Base-by-base conservation (phyloP, 2,888 invertebrate species). In the Ophion slaviceki region DNA sequence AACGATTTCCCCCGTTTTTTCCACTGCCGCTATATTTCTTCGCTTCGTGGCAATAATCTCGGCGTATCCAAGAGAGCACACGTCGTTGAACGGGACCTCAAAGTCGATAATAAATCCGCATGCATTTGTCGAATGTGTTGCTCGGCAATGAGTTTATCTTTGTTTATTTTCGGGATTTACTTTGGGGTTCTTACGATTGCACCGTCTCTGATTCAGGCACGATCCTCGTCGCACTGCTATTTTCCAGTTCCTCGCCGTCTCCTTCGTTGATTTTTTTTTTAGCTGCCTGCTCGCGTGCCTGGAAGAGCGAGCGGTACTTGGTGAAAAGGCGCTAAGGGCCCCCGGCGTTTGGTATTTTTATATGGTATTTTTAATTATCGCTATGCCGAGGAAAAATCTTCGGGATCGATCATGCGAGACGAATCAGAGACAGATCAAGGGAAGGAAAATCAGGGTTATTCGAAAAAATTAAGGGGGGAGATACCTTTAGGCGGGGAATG, bases 61-160 rank as follows among this genome's bases (percentile, higher is more conserved):
- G 57, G 36, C 24, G 32, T 53, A 20, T 10, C 20, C 53, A 32
- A 76, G 66, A 66, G 32, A 36, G 14, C 28, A 17, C n/a, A 64
- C 62, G 45, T 71, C 59, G 75, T 53, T 75, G 70, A 79, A 20
- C 61, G 11, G 36, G 20, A 11, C 59, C 7, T 72, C n/a, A 59
- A 36, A 72, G 36, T 72, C 11, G 11, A 57, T 57, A 17, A 53
- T 20, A n/a, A 59, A 72, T 36, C 17, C 53, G 20, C 53, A 17
- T 32, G 8, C 5, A 53, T 53, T 53, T 32, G n/a, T 53, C 28
- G 53, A 53, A 17, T 2, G n/a, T 53, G 17, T 28, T 17, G 7
- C 28, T 8, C 17, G 40, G n/a, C 17, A 53, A 32, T 1, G 14
- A 2, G 10, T 70, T 70, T 70, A 17, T 28, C 0, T 53, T 53